phyloP scores from a whole-genome alignment of 2,113 vertebrate species.

The Grus americana region DNA sequence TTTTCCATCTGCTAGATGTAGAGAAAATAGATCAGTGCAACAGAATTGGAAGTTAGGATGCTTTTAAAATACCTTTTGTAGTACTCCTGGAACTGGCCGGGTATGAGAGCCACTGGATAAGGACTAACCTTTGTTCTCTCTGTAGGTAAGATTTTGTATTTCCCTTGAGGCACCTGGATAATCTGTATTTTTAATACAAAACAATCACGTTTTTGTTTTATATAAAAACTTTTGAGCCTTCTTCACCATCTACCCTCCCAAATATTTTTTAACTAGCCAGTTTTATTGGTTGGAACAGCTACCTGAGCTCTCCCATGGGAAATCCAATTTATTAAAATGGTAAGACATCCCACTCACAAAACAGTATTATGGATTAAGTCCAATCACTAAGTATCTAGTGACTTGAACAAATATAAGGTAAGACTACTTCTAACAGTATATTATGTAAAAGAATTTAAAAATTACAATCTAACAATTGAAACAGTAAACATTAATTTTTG shows the following conservation, averaged over 20 bases:
- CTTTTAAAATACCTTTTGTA: constrained; percentile 89
- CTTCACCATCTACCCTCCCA: neutral
- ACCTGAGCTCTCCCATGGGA: neutral
- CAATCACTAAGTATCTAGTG: neutral
- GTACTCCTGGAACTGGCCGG: constrained; percentile 98
- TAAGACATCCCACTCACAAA: neutral
- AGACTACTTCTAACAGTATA: neutral
- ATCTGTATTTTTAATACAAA: constrained; percentile 78
- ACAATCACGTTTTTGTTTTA: neutral
- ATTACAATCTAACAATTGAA: neutral
- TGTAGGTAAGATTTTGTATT: constrained; percentile 91
- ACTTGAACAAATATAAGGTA: neutral
- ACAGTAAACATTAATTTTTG: neutral
- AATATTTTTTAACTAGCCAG: neutral
- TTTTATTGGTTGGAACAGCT: neutral
- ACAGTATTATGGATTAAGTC: neutral
- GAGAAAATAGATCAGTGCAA: neutral
- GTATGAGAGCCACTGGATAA: constrained; percentile 97
- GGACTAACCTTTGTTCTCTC: constrained; percentile 91
- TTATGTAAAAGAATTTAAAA: neutral
- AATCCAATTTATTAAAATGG: neutral
- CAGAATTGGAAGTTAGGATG: neutral
- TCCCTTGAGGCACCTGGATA: constrained; percentile 96
- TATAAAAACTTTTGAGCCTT: neutral
- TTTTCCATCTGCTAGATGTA: neutral